phyloP scores from a whole-genome alignment of 2,113 vertebrate species.

The Zonotrichia leucophrys region DNA sequence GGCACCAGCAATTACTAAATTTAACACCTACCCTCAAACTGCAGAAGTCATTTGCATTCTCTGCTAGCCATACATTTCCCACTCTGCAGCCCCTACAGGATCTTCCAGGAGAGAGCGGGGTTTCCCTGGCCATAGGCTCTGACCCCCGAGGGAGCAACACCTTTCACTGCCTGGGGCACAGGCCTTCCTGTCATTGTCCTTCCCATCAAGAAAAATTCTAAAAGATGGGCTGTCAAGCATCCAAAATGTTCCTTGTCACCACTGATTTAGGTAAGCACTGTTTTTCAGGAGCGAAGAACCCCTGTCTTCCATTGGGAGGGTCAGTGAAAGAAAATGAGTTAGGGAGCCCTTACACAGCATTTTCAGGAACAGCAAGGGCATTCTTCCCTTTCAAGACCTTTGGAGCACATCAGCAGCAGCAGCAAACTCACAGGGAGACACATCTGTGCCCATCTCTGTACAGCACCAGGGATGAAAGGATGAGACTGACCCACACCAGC shows the following conservation, averaged over 20 bases:
- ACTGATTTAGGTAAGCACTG: not conserved
- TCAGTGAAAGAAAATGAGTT: not conserved
- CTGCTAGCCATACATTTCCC: not conserved
- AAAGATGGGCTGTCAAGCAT: not conserved
- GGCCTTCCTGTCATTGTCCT: not conserved
- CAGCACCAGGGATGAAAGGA: not conserved
- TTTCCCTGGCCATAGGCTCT: not conserved
- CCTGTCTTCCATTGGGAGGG: not conserved
- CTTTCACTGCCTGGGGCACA: not conserved
- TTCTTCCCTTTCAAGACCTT: not conserved
- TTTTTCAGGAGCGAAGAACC: not conserved
- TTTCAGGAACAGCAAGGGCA: not conserved
- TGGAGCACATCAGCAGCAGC: not conserved
- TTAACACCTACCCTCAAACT: not conserved
- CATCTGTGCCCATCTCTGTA: rapidly evolving
- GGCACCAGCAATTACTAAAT: slow-evolving; percentile 58
- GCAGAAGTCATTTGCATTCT: not conserved
- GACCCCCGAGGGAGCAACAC: not conserved
- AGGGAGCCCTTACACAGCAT: not conserved
- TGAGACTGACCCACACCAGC: not conserved
- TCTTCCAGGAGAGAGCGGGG: not conserved
- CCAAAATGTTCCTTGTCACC: not conserved
- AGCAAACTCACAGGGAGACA: not conserved
- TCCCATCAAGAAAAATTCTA: not conserved
- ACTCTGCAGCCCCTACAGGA: not conserved